Evolutionary conservation across 2,888 invertebrate species (phyloP), one percentile per base, ranked within the genome.

Genomic region (Microdon myrmicae): DNA sequence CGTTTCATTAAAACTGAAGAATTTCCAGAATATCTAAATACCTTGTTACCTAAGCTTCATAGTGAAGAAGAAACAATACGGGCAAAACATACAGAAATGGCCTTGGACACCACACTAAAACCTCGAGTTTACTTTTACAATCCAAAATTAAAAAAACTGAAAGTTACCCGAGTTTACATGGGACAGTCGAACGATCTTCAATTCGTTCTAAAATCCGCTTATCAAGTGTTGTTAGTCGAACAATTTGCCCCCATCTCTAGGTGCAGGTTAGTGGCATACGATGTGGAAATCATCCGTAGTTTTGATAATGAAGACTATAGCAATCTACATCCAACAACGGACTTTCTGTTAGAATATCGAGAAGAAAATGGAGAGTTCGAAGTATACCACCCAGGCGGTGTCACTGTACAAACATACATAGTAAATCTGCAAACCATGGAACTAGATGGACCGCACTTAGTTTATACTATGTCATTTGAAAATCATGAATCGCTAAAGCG

Each of bases 11-110:
- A 84, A 29, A 81, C 82, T 1, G 84, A 85, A n/a, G 84, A 89
- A 22, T 89, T 94, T 71, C 93, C 94, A 0, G 81, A 82, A 25
- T 90, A 92, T 74, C 87, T 94, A 39, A 83, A 85, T 76, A 79
- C 82, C 16, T 77, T 90, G 41, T 78, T 90, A 69, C 80, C 84
- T 34, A 83, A 85, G 58, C 83, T 91, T 75, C 82, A 85, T 54
- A 83, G 84, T 53, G 84, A 84, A 67, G 90, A 91, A 69, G 83
- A 83, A 26, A 86, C 87, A 34, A 71, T 74, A 3, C 71, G 74
- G 19, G 70, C 58, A 67, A 82, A 84, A 25, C 86, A 87, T 67
- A 83, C 84, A 31, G 86, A 85, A 58, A 60, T 75, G 54, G 70
- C 75, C 0, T 38, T 78, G 7, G 75, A 75, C 0, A 73, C 74